Conservation (phyloP, 2,888 invertebrate genomes). For the Ypsolopha scabrella region DNA sequence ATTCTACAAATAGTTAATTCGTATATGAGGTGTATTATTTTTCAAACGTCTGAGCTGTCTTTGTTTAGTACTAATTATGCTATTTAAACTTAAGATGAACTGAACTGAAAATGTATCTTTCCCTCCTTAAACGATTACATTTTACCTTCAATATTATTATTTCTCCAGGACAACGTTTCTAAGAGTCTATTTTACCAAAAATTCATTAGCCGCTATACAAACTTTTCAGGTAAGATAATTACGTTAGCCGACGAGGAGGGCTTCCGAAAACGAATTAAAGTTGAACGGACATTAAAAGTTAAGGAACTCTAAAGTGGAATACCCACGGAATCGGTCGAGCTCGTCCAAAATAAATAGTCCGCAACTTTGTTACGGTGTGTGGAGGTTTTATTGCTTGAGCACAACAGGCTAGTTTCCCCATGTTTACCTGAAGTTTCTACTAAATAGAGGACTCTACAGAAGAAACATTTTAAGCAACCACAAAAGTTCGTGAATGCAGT, state of each 20-base stretch:
- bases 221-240: slow-evolving; percentile 12
- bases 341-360: slow-evolving; percentile 1
- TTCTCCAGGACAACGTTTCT: not conserved
- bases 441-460: not conserved
- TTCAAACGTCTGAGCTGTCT: too few relatives aligned
- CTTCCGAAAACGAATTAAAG: slow-evolving; percentile 28
- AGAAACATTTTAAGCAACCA: too few relatives aligned
- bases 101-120: not conserved
- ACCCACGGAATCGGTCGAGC: not conserved
- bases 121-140: not conserved
- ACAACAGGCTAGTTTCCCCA: too few relatives aligned
- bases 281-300: slow-evolving; percentile 24
- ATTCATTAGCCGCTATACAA: slow-evolving; percentile 10
- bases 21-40: too few relatives aligned
- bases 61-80: too few relatives aligned
- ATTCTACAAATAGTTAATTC: too few relatives aligned
- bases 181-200: not conserved
- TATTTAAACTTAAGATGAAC: too few relatives aligned
- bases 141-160: not conserved
- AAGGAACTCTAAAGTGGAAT: slow-evolving; percentile 2
- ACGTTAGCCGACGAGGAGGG: slow-evolving; percentile 11
- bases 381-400: too few relatives aligned
- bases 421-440: not conserved
- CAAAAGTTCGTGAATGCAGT: not conserved
- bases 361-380: not conserved